Base-by-base conservation (phyloP, 2,113 vertebrate genomes). In the Campylomormyrus numenius region DNA sequence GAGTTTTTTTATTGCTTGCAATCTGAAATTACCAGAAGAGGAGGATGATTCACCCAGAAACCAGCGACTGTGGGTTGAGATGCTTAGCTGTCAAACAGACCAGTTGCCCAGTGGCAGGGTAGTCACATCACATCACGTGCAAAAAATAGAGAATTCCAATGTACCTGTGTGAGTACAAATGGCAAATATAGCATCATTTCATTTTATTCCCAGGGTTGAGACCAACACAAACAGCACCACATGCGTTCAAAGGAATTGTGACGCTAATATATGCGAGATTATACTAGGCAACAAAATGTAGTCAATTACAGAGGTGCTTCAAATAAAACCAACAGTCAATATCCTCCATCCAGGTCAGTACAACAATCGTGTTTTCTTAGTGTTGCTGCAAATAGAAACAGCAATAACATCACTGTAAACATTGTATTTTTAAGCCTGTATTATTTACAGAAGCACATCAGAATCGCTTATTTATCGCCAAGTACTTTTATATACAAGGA, bases 81-180 rank as follows among this genome's bases (percentile, higher is more conserved):
- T 90, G 91, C 80, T 90, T 90, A 90, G 53, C 88, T 91, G 89
- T 91, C 90, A 92, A 80, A 31, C 89, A 66, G 88, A 90, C 84
- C 91, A 92, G 91, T 92, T 92, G 80, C 91, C 46, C 85, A 88
- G 91, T 50, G n/a, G 49, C 19, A n/a, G 80, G 46, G 35, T 11
- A 1, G 58, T 62, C 58, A 62, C 8, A 62, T 31, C n/a, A 66
- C 24, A 17, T 52, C 50, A 9, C 8, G 1, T 53, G 52, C 17
- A 53, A 53, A 53, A 53, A 53, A 4, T 19, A 53, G 19, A 53
- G 17, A 19, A 53, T 53, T 53, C 52, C 52, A 53, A 19, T 53
- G 52, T 19, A 53, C 17, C n/a, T 66, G 62, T 31, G 62, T 3
- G 10, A 11, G 10, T 66, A 27, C 62, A 66, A 66, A 31, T 5